A percentile compares a stretch with the other conserved stretches of the same genome.
Evolutionary conservation across 2,888 invertebrate species (phyloP).

Genomic region (Laspeyria flexula): DNA sequence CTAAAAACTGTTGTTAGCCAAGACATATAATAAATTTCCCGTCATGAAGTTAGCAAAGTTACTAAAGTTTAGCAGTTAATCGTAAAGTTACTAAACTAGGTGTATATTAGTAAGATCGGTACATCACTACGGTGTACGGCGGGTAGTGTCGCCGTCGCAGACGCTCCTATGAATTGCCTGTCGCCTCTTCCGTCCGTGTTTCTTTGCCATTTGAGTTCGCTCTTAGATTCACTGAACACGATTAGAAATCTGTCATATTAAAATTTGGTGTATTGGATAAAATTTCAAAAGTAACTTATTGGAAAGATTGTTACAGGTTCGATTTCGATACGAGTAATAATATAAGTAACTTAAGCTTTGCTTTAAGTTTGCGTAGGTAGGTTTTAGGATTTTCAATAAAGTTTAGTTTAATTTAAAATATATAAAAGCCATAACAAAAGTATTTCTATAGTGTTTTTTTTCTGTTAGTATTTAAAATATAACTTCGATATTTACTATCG

Average conservation of each 20-base stretch:
- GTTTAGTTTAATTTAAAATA: too few species aligned
- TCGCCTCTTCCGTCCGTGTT: conserved; percentile 55
- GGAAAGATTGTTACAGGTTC: too few species aligned
- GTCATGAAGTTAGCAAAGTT: neutral
- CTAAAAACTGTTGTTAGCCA: neutral
- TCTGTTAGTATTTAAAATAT: too few species aligned
- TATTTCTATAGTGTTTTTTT: too few species aligned
- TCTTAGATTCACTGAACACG: conserved; percentile 20
- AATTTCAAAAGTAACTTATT: too few species aligned
- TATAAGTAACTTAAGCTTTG: too few species aligned
- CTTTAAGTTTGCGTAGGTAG: too few species aligned
- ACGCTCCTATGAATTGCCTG: conserved; percentile 61
- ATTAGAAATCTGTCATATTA: conserved; percentile 11
- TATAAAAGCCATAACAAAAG: too few species aligned
- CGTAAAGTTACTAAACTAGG: conserved; percentile 1
- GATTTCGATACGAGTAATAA: too few species aligned
- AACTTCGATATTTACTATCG: too few species aligned
- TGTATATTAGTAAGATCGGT: conserved; percentile 12
- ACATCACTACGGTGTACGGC: conserved; percentile 38
- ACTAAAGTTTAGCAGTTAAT: conserved; percentile 1
- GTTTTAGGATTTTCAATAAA: too few species aligned
- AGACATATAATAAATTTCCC: neutral
- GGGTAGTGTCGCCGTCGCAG: conserved; percentile 46
- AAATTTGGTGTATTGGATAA: neutral
- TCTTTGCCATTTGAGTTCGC: conserved; percentile 58